Base-by-base conservation (phyloP, 2,797 vertebrate species). In the Coregonus ussuriensis region DNA sequence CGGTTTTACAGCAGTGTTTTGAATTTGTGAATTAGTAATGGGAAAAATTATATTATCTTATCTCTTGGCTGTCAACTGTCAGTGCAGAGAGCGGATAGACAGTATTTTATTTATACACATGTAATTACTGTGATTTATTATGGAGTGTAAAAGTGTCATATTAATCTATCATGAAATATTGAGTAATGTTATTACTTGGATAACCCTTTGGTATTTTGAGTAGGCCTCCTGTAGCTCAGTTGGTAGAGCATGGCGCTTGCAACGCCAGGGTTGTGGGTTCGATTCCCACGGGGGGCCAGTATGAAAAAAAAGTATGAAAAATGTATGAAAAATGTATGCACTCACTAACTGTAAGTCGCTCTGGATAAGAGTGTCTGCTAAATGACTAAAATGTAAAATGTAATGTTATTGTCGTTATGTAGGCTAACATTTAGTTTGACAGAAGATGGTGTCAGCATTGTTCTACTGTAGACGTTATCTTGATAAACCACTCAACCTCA, bases 381-480 rank as follows among this genome's bases (percentile, higher is more conserved):
- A 21, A 21, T 21, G 21, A 21, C 21, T 21, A 21, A 21, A 21
- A 21, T 21, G 21, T 21, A 21, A 21, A 21, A 21, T 21, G 21
- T 21, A 0, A 47, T 78, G 14, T n/a, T 75, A 69, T 66, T 52
- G 33, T 21, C n/a, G n/a, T 21, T 21, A 62, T 62, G 6, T 25
- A 21, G 18, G n/a, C 6, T 21, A 21, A 21, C 7, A 62, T 62
- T 15, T 1, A 21, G n/a, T 62, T 9, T 62, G 18, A 62, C 56
- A 62, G n/a, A 25, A 21, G 21, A 62, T 25, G n/a, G 56, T 62
- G 7, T 62, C 21, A 21, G 56, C n/a, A 6, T 62, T 21, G 56
- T 62, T 21, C 56, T 4, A 59, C 88, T 87, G 71, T 68, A 86
- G 86, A 92, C 9, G 41, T 47, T 47, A 62, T 21, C 56, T 62